Percentiles rank a stretch among this genome's conserved stretches.
Evolutionary conservation across 2,797 vertebrate species (phyloP).

Genomic region (Iguana delicatissima): DNA sequence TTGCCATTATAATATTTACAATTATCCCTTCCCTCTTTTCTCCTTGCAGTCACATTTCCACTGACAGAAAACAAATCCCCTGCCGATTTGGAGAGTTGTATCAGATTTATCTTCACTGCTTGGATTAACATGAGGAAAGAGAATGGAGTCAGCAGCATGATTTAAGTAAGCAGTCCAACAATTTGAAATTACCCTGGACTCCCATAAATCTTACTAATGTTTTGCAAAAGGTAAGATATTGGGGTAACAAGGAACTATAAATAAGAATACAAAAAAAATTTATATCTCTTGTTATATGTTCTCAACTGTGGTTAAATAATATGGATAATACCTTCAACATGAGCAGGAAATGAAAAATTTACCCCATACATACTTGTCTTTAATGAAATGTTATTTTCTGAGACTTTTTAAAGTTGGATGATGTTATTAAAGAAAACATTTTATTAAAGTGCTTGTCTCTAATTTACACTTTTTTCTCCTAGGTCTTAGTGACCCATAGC

Average conservation of each 20-base stretch:
- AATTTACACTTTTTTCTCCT: constrained; percentile 78
- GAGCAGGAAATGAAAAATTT: constrained; percentile 82
- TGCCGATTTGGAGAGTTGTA: constrained; percentile 72
- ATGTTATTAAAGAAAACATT: constrained; percentile 49
- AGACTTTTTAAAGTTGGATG: constrained; percentile 39
- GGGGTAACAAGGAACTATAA: constrained; percentile 76
- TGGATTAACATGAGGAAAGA: constrained; percentile 74
- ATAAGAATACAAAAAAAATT: constrained; percentile 75
- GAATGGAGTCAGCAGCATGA: constrained; percentile 74
- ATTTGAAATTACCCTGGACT: constrained; percentile 76
- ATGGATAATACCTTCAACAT: constrained; percentile 74
- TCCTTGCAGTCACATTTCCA: constrained; percentile 62
- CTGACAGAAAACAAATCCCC: constrained; percentile 72
- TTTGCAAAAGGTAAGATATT: constrained; percentile 62
- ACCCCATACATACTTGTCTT: constrained; percentile 76
- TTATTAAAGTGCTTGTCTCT: constrained; percentile 71
- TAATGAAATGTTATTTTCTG: constrained; percentile 78
- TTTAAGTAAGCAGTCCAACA: constrained; percentile 75
- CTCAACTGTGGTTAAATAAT: constrained; percentile 73
- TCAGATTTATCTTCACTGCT: constrained; percentile 76
- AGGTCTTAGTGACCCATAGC: constrained; percentile 61
- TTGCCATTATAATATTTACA: constrained; percentile 63
- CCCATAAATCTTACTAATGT: constrained; percentile 79
- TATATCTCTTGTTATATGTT: constrained; percentile 73
- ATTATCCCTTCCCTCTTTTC: constrained; percentile 54